These are phyloP conservation scores for Siderastrea siderea DNA, from an alignment of 92 coral and sea anemone genomes.

Conservation along the genomic window DNA sequence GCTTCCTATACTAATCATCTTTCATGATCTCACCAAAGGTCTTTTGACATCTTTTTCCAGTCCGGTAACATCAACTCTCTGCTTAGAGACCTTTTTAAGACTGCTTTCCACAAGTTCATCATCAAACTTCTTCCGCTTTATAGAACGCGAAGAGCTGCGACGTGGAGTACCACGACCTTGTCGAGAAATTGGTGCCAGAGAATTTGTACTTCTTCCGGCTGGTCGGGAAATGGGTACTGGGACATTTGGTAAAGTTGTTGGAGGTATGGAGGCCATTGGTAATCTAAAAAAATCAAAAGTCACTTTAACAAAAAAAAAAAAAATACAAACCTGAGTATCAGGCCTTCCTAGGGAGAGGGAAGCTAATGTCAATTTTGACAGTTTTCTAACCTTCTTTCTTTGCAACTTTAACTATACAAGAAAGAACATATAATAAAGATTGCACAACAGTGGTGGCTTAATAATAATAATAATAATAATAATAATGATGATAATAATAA, in stretches of 20 bases:
- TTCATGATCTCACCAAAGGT: slow-evolving; percentile 51
- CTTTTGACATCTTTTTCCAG: slow-evolving; percentile 66
- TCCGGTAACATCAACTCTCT: slow-evolving; percentile 71
- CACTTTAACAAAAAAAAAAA: not conserved
- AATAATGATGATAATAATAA: too few relatives aligned
- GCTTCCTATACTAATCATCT: not conserved
- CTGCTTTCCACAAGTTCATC: slow-evolving; percentile 99
- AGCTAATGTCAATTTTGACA: too few relatives aligned
- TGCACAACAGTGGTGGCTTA: too few relatives aligned
- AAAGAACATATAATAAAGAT: too few relatives aligned
- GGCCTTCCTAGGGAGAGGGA: too few relatives aligned
- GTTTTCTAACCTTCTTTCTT: too few relatives aligned
- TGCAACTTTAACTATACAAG: too few relatives aligned
- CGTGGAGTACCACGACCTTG: slow-evolving; percentile 82
- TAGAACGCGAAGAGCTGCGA: slow-evolving; percentile 98
- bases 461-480: too few relatives aligned
- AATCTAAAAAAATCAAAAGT: not conserved
- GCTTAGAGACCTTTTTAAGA: slow-evolving; percentile 87
- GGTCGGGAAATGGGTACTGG: slow-evolving; percentile 11
- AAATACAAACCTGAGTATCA: too few relatives aligned
- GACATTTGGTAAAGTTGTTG: slow-evolving; percentile 32
- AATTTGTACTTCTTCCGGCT: slow-evolving; percentile 12
- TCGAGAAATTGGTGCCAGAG: slow-evolving; percentile 16
- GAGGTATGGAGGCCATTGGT: slow-evolving; percentile 36
- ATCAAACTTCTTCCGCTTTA: slow-evolving; percentile 98